phyloP scores from a whole-genome alignment of 2,113 vertebrate genomes.

The Penelope pileata region DNA sequence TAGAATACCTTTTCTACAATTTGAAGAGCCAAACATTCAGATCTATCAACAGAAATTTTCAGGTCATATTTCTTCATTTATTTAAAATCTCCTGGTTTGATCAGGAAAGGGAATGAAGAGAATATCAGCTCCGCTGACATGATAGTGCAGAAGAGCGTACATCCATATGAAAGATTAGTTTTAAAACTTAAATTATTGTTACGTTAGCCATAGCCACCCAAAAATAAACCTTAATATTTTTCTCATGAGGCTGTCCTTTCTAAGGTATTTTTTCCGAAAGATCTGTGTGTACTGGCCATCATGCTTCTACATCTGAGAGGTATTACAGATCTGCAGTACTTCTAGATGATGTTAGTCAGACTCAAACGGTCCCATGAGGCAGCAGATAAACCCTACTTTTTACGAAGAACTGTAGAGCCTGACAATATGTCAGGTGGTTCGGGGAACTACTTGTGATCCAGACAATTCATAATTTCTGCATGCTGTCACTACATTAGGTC shows the following conservation, averaged over 20 bases:
- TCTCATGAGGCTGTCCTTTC: background rate
- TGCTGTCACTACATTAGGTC: background rate
- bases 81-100: background rate
- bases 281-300: background rate
- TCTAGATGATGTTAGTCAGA: background rate
- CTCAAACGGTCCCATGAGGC: background rate
- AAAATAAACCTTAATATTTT: background rate
- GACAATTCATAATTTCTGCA: background rate
- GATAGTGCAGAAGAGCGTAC: background rate
- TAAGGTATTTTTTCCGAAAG: background rate
- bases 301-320: background rate
- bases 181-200: background rate
- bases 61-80: background rate
- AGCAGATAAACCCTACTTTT: background rate
- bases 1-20: background rate
- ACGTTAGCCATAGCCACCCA: background rate
- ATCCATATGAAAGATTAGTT: background rate
- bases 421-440: background rate
- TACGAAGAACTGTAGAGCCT: background rate
- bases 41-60: background rate
- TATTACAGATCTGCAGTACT: background rate
- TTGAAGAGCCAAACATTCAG: background rate
- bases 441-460: background rate
- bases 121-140: no score
- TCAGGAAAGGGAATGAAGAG: background rate